Evolutionary conservation across 2,888 invertebrate species (phyloP), one percentile per base, ranked within the genome.

Genomic region (Eilema caniola): DNA sequence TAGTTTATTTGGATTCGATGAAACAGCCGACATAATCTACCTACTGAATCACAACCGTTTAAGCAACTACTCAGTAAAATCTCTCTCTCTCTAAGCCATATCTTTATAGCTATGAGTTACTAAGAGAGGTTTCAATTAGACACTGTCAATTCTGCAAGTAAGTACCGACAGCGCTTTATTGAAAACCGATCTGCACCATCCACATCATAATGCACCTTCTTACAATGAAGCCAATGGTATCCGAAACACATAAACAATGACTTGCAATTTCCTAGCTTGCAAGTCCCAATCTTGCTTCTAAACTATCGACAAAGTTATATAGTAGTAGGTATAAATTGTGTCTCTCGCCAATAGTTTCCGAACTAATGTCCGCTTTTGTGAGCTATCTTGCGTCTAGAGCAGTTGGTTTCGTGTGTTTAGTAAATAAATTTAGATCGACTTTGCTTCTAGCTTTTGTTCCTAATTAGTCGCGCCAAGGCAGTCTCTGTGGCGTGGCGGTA

Each of bases 241-340:
- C 86, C 87, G 87, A 85, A 87, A 88, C 83, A 86, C 88, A 89
- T 89, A 89, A 89, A 89, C 88, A 89, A 87, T 88, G 86, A 85
- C 80, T 83, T 84, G 86, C 88, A 89, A 89, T 90, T 89, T 89
- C 89, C 88, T 81, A 70, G 79, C 70, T 67, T 57, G 76, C 74
- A 75, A 81, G 72, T 81, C 81, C 66, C 85, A 83, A 80, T 84
- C 80, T 86, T 86, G 82, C 70, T 71, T 64, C 70, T 79, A 77
- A 88, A 88, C 85, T 88, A 87, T 87, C 85, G 86, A 85, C 83
- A 81, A 87, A 89, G 86, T 88, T 87, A 83, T 79, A 76, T 83
- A n/a, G n/a, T n/a, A 85, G 88, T 84, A 81, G 87, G 88, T 88
- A 90, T 90, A 90, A 90, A 90, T 90, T 88, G 86, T 86, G 83